A percentile compares a stretch with the other conserved stretches of the same genome.
phyloP scores from a whole-genome alignment of 2,888 invertebrate species.

The Malachius bipustulatus region DNA sequence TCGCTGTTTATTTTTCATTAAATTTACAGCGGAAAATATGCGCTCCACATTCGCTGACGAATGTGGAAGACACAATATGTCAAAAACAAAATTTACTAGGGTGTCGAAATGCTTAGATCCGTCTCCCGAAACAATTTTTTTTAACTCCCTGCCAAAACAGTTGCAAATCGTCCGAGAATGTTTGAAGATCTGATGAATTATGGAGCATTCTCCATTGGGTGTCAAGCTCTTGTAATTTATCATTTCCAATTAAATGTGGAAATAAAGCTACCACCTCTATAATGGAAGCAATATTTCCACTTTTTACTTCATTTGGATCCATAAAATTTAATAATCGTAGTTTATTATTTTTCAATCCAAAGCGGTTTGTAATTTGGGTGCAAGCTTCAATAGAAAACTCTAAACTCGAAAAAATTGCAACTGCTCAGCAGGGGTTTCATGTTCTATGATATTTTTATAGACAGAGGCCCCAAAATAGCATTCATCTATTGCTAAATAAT shows the following conservation, averaged over 20 bases:
- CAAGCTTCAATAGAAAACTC: constrained; percentile 8
- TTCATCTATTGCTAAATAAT: constrained; percentile 6
- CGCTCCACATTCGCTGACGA: constrained; percentile 11
- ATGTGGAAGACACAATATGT: constrained; percentile 8
- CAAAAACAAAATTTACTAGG: neutral
- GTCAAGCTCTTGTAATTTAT: constrained; percentile 4
- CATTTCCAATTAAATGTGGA: neutral
- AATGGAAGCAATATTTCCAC: neutral
- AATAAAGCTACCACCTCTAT: constrained; percentile 4
- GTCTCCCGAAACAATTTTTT: constrained; percentile 4
- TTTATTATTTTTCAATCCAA: constrained; percentile 4
- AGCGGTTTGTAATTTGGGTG: constrained; percentile 3
- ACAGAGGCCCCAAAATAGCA: constrained; percentile 5
- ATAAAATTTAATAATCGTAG: constrained; percentile 1
- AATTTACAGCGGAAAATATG: constrained; percentile 9
- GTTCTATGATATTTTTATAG: neutral
- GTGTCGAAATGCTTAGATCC: neutral
- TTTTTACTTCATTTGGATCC: neutral
- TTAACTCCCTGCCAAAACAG: constrained; percentile 5
- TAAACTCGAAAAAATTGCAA: constrained; percentile 6
- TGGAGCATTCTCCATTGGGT: constrained; percentile 10
- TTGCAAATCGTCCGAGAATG: constrained; percentile 1
- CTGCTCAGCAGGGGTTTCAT: neutral
- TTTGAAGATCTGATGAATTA: constrained; percentile 8
- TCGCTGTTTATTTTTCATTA: constrained; percentile 9